Conservation (phyloP, 2,888 invertebrate genomes). For the Hartigia nigra region DNA sequence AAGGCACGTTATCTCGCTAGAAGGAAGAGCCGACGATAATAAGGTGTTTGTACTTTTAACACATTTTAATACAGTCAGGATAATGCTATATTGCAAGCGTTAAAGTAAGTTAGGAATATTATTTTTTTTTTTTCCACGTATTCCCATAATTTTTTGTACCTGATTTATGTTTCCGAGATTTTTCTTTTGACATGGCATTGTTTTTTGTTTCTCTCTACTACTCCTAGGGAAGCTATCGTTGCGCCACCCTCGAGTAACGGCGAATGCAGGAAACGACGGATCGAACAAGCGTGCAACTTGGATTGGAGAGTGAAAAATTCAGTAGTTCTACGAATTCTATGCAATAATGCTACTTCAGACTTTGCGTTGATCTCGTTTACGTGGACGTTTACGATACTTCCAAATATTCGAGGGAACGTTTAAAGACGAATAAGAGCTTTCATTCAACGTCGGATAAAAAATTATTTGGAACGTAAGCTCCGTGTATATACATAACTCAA, state of each 20-base stretch:
- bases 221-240: background rate
- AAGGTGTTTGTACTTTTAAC: background rate
- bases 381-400: background rate
- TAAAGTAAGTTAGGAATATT: background rate
- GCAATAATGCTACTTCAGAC: background rate
- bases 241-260: background rate
- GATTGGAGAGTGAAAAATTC: background rate
- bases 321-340: background rate
- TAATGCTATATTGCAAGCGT: background rate
- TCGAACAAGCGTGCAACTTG: background rate
- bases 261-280: background rate
- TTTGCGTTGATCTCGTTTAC: background rate
- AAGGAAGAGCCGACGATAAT: background rate
- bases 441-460: background rate
- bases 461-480: background rate
- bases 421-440: background rate
- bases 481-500: background rate
- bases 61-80: background rate
- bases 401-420: background rate
- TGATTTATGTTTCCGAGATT: background rate
- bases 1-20: background rate
- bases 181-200: background rate
- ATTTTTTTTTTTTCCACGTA: background rate
- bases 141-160: background rate
- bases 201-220: background rate